phyloP scores from a whole-genome alignment of 2,113 vertebrate genomes.

The Prionailurus bengalensis region DNA sequence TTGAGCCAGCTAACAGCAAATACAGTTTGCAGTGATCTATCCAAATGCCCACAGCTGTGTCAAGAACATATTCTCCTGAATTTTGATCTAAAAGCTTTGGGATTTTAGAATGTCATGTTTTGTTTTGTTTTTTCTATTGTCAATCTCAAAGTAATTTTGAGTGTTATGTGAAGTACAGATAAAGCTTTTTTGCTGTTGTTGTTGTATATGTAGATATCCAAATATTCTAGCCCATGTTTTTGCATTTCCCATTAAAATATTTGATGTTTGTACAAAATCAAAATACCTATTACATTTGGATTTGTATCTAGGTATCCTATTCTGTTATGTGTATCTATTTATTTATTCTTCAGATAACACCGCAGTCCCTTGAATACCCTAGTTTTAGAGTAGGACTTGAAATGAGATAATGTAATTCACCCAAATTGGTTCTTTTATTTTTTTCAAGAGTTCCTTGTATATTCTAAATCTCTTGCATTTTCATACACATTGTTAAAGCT shows the following conservation, averaged over 20 bases:
- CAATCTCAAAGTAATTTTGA: not conserved
- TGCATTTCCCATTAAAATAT: not conserved
- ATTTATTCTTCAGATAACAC: not conserved
- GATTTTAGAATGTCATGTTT: not conserved
- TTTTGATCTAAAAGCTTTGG: not conserved
- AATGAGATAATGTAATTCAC: not conserved
- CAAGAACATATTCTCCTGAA: not conserved
- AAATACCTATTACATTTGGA: not conserved
- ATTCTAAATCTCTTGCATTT: not conserved
- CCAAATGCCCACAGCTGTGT: too few species aligned
- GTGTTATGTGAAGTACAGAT: not conserved
- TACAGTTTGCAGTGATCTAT: not conserved
- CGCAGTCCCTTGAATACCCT: not conserved
- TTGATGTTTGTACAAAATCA: not conserved
- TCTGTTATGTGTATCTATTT: not conserved
- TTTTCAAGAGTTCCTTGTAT: not conserved
- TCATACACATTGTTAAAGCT: not conserved
- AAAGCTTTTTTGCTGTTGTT: not conserved
- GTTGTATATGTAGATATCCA: not conserved
- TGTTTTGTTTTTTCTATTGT: not conserved
- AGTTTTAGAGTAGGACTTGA: not conserved
- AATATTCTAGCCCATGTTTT: not conserved
- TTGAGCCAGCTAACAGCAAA: not conserved
- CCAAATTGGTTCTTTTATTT: not conserved
- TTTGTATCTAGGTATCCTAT: not conserved